Percentiles rank a stretch among this genome's conserved stretches.
These are phyloP conservation scores for Baryphthengus martii DNA, from an alignment of 2,113 vertebrate genomes.

Conservation along the genomic window DNA sequence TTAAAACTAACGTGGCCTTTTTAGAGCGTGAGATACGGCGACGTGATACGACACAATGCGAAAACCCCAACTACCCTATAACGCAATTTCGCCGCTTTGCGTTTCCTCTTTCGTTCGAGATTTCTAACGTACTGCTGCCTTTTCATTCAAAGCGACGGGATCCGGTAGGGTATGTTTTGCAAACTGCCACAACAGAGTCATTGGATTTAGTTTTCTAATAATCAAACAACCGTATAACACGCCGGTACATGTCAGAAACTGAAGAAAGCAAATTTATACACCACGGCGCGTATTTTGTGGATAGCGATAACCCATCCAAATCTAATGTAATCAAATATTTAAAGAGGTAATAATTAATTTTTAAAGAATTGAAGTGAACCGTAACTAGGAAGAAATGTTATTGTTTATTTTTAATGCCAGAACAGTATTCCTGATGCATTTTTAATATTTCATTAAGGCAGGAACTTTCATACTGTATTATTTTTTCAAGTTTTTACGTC, in stretches of 20 bases:
- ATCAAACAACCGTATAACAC: conserved; percentile 45
- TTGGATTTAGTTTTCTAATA: conserved; percentile 56
- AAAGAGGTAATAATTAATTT: conserved; percentile 80
- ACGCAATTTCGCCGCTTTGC: neutral
- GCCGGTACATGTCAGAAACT: conserved; percentile 57
- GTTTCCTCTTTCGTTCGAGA: neutral
- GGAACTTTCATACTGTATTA: conserved; percentile 63
- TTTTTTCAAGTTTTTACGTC: conserved; percentile 62
- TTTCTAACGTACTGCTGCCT: neutral
- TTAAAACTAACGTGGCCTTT: conserved; percentile 46
- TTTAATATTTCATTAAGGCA: conserved; percentile 79
- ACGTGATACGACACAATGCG: neutral
- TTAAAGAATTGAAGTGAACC: conserved; percentile 79
- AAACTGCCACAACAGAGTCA: neutral
- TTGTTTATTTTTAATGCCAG: conserved; percentile 80
- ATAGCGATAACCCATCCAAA: conserved; percentile 70
- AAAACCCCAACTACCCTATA: neutral
- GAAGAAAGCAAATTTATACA: conserved; percentile 61
- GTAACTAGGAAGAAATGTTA: conserved; percentile 73
- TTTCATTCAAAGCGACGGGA: conserved; percentile 45
- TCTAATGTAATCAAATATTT: conserved; percentile 83
- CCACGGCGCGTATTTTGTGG: conserved; percentile 51
- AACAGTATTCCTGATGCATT: conserved; percentile 77
- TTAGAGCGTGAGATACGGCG: neutral
- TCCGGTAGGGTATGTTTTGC: conserved; percentile 5